Conservation (phyloP, 1,140 invertebrate species). For the Caenorhabditis inopinata region DNA sequence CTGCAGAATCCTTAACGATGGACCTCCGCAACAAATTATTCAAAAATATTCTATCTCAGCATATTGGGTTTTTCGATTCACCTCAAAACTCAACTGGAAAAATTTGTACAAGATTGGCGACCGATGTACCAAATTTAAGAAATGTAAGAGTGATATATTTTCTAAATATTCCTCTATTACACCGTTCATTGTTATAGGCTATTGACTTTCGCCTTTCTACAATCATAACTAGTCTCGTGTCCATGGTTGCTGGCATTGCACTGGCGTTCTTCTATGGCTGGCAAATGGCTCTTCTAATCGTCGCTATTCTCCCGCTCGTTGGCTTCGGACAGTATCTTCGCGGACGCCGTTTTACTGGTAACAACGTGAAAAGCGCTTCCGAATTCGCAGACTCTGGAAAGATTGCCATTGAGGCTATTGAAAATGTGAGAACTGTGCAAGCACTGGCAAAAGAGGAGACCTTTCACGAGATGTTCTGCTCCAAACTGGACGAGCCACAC, state of each 20-base stretch:
- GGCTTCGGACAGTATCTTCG: constrained; percentile 56
- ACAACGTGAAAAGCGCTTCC: constrained; percentile 66
- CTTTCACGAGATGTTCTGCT: constrained; percentile 52
- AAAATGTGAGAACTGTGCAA: constrained; percentile 60
- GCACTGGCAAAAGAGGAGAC: constrained; percentile 52
- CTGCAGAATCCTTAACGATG: constrained; percentile 69
- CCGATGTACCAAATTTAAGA: constrained; percentile 70
- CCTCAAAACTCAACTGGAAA: constrained; percentile 68
- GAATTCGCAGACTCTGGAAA: constrained; percentile 69
- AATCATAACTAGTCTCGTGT: constrained; percentile 67
- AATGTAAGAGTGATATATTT: no score
- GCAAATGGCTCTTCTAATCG: constrained; percentile 65
- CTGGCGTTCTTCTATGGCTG: constrained; percentile 68
- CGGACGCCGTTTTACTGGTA: constrained; percentile 54
- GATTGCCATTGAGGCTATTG: constrained; percentile 59
- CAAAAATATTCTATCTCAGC: constrained; percentile 68
- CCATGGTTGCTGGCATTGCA: constrained; percentile 65
- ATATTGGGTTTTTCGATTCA: constrained; percentile 70
- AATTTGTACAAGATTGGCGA: constrained; percentile 69
- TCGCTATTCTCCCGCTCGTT: constrained; percentile 64
- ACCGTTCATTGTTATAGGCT: no score
- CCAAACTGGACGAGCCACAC: constrained; percentile 45
- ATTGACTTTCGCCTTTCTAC: constrained; percentile 67
- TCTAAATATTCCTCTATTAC: no score
- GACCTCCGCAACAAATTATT: constrained; percentile 67